phyloP scores from a whole-genome alignment of 2,113 vertebrate species.

The Odontesthes bonariensis region DNA sequence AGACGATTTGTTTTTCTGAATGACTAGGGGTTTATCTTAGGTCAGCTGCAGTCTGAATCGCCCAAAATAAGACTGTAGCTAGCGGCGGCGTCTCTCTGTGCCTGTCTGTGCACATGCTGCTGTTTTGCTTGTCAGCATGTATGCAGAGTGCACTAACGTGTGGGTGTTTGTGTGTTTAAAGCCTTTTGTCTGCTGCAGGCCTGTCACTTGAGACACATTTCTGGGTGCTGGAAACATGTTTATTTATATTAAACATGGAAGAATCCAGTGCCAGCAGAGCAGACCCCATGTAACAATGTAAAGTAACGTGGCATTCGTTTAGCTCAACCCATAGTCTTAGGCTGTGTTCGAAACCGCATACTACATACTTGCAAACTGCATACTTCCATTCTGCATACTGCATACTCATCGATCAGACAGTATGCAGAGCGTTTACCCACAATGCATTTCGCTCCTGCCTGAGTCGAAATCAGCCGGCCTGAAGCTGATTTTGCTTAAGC shows the following conservation, averaged over 20 bases:
- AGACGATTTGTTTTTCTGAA: conserved; percentile 43
- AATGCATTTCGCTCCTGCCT: no score
- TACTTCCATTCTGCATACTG: no score
- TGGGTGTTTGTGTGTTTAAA: conserved; percentile 28
- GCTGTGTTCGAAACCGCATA: no score
- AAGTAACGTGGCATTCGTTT: neutral
- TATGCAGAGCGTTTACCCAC: no score
- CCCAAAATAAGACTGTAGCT: conserved; percentile 36
- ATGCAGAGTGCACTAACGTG: conserved; percentile 23
- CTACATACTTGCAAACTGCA: no score
- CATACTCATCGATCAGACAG: no score
- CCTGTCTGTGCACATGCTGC: conserved; percentile 59
- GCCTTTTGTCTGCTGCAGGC: conserved; percentile 44
- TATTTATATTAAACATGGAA: conserved; percentile 14
- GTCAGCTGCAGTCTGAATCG: conserved; percentile 45
- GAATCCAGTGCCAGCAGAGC: neutral
- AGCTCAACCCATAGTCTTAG: no score
- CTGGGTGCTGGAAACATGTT: conserved; percentile 17
- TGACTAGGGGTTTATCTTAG: conserved; percentile 53
- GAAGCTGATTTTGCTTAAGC: no score
- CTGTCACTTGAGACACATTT: conserved; percentile 48
- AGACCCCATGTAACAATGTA: neutral
- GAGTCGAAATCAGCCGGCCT: no score
- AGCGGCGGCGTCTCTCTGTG: conserved; percentile 41
- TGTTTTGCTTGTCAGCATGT: conserved; percentile 69